Evolutionary conservation across 1,140 invertebrate species (phyloP).

Genomic region (Diachasmimorpha longicaudata): DNA sequence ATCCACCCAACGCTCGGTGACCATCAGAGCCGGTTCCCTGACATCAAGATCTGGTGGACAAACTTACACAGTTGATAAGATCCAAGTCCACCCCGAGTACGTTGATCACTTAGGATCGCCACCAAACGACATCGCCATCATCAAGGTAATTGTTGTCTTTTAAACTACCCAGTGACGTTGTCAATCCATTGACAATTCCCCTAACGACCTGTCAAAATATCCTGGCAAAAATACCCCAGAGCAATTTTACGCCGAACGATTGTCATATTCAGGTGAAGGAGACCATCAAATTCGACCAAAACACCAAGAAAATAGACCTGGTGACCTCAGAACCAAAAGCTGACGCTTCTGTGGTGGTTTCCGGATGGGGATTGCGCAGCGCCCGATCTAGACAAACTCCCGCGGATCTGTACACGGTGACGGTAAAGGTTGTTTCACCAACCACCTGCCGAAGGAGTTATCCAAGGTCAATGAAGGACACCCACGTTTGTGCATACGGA

Average conservation of each 20-base stretch:
- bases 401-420: neutral
- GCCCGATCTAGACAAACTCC: neutral
- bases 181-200: too few relatives aligned
- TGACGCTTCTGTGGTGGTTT: neutral
- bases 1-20: neutral
- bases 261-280: neutral
- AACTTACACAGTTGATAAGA: neutral
- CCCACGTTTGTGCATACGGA: conserved; percentile 10
- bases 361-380: conserved; percentile 19
- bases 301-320: neutral
- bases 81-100: neutral
- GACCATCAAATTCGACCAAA: neutral
- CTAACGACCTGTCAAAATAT: too few relatives aligned
- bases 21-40: neutral
- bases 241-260: too few relatives aligned
- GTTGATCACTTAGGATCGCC: neutral
- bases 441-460: neutral
- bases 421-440: conserved; percentile 1
- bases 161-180: too few relatives aligned
- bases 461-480: neutral
- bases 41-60: neutral
- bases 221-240: too few relatives aligned
- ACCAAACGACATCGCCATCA: neutral
- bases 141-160: neutral
- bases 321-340: neutral